Percentiles rank a stretch among this genome's conserved stretches.
These are phyloP conservation scores for Tetraneura akinire DNA, from an alignment of 1,140 invertebrate genomes.

Conservation along the genomic window DNA sequence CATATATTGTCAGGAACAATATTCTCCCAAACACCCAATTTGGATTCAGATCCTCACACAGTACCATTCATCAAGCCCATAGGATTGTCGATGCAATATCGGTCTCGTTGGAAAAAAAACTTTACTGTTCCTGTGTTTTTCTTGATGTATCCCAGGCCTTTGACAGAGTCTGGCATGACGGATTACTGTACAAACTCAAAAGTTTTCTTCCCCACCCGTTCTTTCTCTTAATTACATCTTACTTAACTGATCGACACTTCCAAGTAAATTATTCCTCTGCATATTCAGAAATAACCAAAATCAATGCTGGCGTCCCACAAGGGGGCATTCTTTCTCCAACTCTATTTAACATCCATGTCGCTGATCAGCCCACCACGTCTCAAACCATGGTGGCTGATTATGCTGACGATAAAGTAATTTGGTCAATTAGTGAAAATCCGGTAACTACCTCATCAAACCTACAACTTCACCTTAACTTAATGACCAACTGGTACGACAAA, in stretches of 20 bases:
- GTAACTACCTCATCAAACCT: neutral
- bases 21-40: slow-evolving; percentile 50
- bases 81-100: slow-evolving; percentile 16
- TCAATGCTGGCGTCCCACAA: neutral
- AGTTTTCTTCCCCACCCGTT: neutral
- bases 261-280: neutral
- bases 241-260: neutral
- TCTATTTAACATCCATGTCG: neutral
- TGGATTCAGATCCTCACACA: slow-evolving; percentile 19
- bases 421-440: neutral
- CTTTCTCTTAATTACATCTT: slow-evolving; percentile 13
- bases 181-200: neutral
- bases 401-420: neutral
- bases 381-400: neutral
- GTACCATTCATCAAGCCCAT: slow-evolving; percentile 30
- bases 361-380: neutral
- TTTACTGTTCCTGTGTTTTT: slow-evolving; percentile 55
- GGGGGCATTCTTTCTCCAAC: neutral
- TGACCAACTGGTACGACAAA: neutral
- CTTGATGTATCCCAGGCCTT: slow-evolving; percentile 58
- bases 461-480: slow-evolving; percentile 5
- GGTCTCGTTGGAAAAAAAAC: slow-evolving; percentile 38
- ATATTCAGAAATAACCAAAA: neutral
- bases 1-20: neutral
- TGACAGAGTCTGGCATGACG: neutral